Evolutionary conservation across 1,140 invertebrate species (phyloP).

Genomic region (Delia radicum): DNA sequence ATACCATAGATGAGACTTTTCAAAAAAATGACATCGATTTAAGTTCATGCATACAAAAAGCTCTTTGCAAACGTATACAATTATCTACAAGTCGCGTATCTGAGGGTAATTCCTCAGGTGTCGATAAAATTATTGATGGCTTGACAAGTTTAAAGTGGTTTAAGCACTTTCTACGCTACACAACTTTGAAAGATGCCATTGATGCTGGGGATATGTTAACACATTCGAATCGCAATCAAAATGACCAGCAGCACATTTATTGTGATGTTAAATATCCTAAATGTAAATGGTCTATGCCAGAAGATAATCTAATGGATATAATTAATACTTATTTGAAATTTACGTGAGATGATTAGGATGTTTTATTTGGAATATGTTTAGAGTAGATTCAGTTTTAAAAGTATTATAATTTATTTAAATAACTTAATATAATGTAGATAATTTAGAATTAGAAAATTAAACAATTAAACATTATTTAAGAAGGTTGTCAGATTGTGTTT

Average conservation of each 20-base stretch:
- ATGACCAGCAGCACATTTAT: neutral
- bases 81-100: constrained; percentile 24
- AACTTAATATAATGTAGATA: no score
- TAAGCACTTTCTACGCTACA: constrained; percentile 34
- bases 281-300: constrained; percentile 41
- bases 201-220: constrained; percentile 14
- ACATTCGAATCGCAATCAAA: constrained; percentile 13
- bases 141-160: constrained; percentile 33
- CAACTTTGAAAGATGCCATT: constrained; percentile 35
- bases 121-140: constrained; percentile 39
- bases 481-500: no score
- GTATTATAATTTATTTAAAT: no score
- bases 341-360: constrained; percentile 2
- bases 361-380: no score
- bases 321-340: neutral
- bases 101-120: constrained; percentile 30
- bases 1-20: constrained; percentile 38
- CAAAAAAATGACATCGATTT: constrained; percentile 42
- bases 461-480: no score
- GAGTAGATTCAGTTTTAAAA: no score
- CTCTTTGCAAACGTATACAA: constrained; percentile 36
- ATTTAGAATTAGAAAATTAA: no score
- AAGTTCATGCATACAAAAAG: constrained; percentile 39
- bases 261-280: constrained; percentile 37
- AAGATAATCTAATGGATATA: constrained; percentile 32